Evolutionary conservation across 2,888 invertebrate genomes (phyloP).

Genomic region (Idaea dimidiata): DNA sequence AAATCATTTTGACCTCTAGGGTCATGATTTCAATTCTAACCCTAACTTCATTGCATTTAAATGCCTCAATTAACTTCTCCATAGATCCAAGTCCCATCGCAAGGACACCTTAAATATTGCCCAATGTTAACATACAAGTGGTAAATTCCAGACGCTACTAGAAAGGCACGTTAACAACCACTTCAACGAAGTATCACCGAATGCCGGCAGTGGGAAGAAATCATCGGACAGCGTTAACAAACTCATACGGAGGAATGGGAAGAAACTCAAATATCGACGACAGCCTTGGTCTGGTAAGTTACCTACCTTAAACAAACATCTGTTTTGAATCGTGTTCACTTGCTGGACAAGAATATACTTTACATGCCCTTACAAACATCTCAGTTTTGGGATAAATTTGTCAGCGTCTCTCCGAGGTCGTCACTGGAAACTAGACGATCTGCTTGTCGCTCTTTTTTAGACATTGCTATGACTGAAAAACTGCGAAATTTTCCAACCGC

Average conservation of each 20-base stretch:
- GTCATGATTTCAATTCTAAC: neutral
- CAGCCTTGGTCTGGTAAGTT: conserved; percentile 93
- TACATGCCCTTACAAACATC: no score
- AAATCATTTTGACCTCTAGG: neutral
- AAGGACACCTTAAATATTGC: neutral
- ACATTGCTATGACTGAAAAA: no score
- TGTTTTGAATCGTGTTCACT: neutral
- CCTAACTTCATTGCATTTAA: neutral
- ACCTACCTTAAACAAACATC: conserved; percentile 2
- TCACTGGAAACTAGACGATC: no score
- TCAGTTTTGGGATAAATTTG: no score
- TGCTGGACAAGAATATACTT: neutral
- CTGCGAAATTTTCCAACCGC: no score
- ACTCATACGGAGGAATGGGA: conserved; percentile 91
- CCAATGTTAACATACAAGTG: conserved; percentile 12
- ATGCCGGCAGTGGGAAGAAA: conserved; percentile 83
- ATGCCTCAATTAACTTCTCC: neutral
- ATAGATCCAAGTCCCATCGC: neutral
- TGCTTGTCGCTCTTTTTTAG: no score
- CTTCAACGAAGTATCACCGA: conserved; percentile 85
- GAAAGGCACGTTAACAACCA: conserved; percentile 97
- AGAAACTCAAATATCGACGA: conserved; percentile 91
- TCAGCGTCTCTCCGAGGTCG: no score
- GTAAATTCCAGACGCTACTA: conserved; percentile 84
- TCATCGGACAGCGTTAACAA: conserved; percentile 87